These are phyloP conservation scores for Euthynnus affinis DNA, from an alignment of 2,797 vertebrate genomes.

Conservation along the genomic window DNA sequence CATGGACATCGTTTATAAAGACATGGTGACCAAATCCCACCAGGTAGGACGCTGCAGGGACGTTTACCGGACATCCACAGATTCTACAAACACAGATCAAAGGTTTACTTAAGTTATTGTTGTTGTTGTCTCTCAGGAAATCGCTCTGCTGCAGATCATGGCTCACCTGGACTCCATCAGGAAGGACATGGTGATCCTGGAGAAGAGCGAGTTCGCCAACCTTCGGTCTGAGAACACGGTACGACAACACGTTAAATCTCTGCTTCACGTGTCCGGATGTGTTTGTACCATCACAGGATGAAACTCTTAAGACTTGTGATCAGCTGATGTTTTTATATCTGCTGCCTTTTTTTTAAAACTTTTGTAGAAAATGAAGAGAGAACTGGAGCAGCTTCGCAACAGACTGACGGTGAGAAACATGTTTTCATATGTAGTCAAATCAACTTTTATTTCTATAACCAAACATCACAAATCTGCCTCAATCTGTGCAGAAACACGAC, in stretches of 20 bases:
- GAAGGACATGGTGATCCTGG: constrained; percentile 98
- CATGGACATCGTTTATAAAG: constrained; percentile 94
- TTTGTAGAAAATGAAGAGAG: constrained; percentile 94
- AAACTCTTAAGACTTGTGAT: background rate
- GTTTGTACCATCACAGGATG: too few species aligned
- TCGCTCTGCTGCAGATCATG: constrained; percentile 94
- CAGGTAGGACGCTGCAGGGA: constrained; percentile 83
- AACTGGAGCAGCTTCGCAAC: constrained; percentile 92
- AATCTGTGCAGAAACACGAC: too few species aligned
- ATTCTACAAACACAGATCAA: too few species aligned
- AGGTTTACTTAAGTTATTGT: too few species aligned
- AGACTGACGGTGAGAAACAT: constrained; percentile 81
- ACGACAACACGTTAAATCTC: constrained; percentile 14
- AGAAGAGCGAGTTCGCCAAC: constrained; percentile 98
- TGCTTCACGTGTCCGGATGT: too few species aligned
- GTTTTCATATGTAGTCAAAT: too few species aligned
- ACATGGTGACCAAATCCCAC: constrained; percentile 95
- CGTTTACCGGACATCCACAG: too few species aligned
- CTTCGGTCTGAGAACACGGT: constrained; percentile 95
- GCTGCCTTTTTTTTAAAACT: background rate
- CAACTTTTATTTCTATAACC: too few species aligned
- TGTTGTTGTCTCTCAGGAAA: constrained; percentile 66
- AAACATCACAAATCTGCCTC: too few species aligned
- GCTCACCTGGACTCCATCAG: constrained; percentile 95
- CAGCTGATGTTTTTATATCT: background rate